Conservation (phyloP, 2,888 invertebrate species). For the Melinaea menophilus region DNA sequence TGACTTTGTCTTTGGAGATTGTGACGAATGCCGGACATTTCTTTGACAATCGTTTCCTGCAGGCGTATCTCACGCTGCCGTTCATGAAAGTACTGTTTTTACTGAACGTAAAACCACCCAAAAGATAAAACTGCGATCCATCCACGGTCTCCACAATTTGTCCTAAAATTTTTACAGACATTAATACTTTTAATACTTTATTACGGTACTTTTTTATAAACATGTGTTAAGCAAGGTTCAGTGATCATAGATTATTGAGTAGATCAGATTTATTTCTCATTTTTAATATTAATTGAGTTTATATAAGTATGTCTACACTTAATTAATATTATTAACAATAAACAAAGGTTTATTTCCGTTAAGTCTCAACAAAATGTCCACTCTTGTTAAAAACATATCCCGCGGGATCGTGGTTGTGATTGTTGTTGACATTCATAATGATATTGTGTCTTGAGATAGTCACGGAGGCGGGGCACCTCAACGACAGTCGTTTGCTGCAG, state of each 20-base stretch:
- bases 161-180: slow-evolving; percentile 24
- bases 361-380: slow-evolving; percentile 30
- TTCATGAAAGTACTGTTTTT: slow-evolving; percentile 34
- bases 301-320: too few species aligned
- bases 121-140: slow-evolving; percentile 36
- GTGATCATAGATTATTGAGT: too few species aligned
- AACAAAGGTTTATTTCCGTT: neutral
- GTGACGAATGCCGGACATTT: slow-evolving; percentile 44
- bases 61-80: slow-evolving; percentile 37
- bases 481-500: slow-evolving; percentile 38
- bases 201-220: too few species aligned
- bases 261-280: too few species aligned
- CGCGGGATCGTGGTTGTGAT: slow-evolving; percentile 34
- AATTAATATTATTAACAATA: too few species aligned
- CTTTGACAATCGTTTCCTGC: slow-evolving; percentile 37
- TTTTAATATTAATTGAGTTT: too few species aligned
- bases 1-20: slow-evolving; percentile 35
- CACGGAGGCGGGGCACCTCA: slow-evolving; percentile 42
- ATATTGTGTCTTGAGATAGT: slow-evolving; percentile 37
- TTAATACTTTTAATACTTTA: neutral
- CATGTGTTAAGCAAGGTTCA: too few species aligned
- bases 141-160: slow-evolving; percentile 24
- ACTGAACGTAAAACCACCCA: slow-evolving; percentile 41
- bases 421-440: slow-evolving; percentile 34
- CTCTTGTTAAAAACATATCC: slow-evolving; percentile 30